A percentile compares a stretch with the other conserved stretches of the same genome.
phyloP scores from a whole-genome alignment of 1,140 invertebrate genomes.

The Paralvinella palmiformis region DNA sequence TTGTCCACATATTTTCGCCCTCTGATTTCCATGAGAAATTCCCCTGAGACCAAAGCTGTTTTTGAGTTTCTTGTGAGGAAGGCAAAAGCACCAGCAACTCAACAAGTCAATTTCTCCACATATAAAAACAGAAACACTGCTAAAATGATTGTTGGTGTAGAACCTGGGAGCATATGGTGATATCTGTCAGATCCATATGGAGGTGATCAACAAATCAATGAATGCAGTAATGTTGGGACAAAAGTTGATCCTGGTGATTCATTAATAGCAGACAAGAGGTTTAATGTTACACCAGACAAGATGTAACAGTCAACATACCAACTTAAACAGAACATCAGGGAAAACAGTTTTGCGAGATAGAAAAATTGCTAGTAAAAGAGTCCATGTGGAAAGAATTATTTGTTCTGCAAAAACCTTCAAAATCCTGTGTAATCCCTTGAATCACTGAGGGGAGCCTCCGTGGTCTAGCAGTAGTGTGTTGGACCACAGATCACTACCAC shows the following conservation, averaged over 20 bases:
- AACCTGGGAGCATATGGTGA: conserved; percentile 18
- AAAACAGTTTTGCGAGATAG: conserved; percentile 7
- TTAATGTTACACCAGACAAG: conserved; percentile 6
- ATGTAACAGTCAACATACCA: conserved; percentile 10
- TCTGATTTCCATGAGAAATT: conserved; percentile 19
- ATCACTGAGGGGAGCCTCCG: too few relatives aligned
- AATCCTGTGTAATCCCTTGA: conserved; percentile 16
- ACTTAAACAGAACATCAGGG: conserved; percentile 7
- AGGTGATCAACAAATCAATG: conserved; percentile 12
- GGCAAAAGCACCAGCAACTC: background rate
- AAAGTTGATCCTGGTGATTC: background rate
- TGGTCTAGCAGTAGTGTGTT: too few relatives aligned
- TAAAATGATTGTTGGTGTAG: conserved; percentile 20
- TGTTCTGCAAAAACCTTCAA: conserved; percentile 9
- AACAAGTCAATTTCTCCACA: conserved; percentile 23
- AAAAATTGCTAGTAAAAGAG: conserved; percentile 3
- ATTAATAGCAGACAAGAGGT: conserved; percentile 10
- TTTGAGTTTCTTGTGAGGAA: conserved; percentile 22
- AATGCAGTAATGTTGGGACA: background rate
- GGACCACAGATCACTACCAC: too few relatives aligned
- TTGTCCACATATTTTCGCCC: too few relatives aligned
- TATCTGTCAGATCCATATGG: conserved; percentile 14
- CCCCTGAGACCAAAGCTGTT: conserved; percentile 16
- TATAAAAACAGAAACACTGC: conserved; percentile 25
- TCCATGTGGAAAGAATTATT: conserved; percentile 13